Conservation (phyloP, 2,113 vertebrate species). For the Sterna hirundo region DNA sequence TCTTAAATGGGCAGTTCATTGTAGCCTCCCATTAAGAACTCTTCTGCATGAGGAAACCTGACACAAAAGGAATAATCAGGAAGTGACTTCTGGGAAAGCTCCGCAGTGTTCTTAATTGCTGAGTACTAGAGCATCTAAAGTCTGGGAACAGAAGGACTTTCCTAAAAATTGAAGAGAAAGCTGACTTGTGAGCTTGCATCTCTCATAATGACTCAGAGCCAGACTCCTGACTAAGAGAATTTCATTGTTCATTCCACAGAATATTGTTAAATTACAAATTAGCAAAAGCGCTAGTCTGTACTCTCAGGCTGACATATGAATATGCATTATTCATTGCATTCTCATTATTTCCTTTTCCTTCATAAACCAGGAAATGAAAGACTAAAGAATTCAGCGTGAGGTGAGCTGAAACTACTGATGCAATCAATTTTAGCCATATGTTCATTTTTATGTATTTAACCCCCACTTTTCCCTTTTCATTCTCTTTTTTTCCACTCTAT, state of each 20-base stretch:
- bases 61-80: background rate
- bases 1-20: background rate
- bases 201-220: constrained; percentile 21
- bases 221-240: constrained; percentile 44
- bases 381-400: background rate
- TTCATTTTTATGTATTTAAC: background rate
- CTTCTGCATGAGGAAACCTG: background rate
- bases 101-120: background rate
- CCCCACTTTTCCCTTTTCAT: background rate
- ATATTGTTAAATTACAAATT: constrained; percentile 40
- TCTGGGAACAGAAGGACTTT: background rate
- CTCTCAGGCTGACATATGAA: background rate
- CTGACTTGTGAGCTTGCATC: background rate
- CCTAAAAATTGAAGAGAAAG: background rate
- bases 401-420: background rate
- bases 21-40: background rate
- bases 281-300: background rate
- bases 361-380: constrained; percentile 16
- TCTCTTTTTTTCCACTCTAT: background rate
- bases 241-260: constrained; percentile 13
- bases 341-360: constrained; percentile 23
- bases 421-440: background rate
- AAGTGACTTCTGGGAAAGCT: background rate
- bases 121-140: background rate
- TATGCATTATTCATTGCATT: constrained; percentile 23